Evolutionary conservation across 1,140 invertebrate genomes (phyloP).

Genomic region (Zaprionus africanus): DNA sequence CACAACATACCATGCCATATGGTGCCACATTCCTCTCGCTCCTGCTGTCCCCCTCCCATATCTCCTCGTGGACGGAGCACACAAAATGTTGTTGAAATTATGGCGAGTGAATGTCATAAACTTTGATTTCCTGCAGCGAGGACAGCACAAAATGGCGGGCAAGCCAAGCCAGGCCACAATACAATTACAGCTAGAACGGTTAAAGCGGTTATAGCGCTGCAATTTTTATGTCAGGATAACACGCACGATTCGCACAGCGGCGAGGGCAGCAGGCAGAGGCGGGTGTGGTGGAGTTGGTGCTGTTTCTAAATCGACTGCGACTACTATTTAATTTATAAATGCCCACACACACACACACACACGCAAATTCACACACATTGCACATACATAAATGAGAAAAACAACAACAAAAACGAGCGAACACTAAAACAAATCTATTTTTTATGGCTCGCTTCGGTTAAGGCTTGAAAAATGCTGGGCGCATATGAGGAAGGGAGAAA

Average conservation of each 20-base stretch:
- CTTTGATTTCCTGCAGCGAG: conserved; percentile 69
- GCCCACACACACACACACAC: conserved; percentile 26
- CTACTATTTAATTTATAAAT: conserved; percentile 79
- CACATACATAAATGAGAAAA: conserved; percentile 24
- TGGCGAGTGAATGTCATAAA: conserved; percentile 74
- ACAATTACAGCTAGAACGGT: conserved; percentile 51
- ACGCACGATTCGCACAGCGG: conserved; percentile 50
- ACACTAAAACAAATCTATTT: conserved; percentile 37
- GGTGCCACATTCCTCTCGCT: not conserved
- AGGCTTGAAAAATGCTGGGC: conserved; percentile 60
- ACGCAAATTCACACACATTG: conserved; percentile 32
- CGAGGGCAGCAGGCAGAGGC: not conserved
- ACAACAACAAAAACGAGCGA: not conserved
- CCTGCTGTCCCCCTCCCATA: too few relatives aligned
- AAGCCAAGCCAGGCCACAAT: conserved; percentile 44
- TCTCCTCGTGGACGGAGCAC: conserved; percentile 21
- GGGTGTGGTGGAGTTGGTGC: not conserved
- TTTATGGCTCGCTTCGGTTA: conserved; percentile 42
- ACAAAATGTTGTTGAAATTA: conserved; percentile 47
- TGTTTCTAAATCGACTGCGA: conserved; percentile 63
- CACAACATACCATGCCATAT: not conserved
- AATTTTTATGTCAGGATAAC: conserved; percentile 75
- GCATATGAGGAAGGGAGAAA: conserved; percentile 29
- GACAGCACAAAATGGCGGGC: conserved; percentile 61
- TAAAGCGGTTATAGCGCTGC: conserved; percentile 50